phyloP scores from a whole-genome alignment of 1,140 invertebrate genomes.

The Euglossa dilemma region DNA sequence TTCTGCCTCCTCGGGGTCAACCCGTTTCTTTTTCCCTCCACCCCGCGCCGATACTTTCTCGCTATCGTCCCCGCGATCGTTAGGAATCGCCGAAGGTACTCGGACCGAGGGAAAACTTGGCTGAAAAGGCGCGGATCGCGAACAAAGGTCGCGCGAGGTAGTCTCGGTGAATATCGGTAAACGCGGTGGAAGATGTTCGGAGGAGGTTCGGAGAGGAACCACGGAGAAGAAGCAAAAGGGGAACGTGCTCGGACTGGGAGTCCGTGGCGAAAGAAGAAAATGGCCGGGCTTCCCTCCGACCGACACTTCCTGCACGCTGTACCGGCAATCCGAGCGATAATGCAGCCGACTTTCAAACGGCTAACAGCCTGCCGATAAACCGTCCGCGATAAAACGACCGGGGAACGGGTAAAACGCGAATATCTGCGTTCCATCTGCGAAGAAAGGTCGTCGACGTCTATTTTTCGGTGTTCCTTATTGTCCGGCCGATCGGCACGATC shows the following conservation, averaged over 20 bases:
- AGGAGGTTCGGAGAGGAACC: no score
- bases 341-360: slow-evolving; percentile 17
- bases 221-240: not conserved
- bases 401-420: not conserved
- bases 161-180: no score
- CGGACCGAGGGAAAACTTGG: no score
- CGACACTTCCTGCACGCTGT: slow-evolving; percentile 7
- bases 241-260: slow-evolving; percentile 34
- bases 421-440: slow-evolving; percentile 28
- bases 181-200: no score
- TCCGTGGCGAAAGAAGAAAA: slow-evolving; percentile 38
- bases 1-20: not conserved
- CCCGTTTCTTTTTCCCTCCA: not conserved
- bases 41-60: not conserved
- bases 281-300: not conserved
- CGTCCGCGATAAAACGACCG: not conserved
- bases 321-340: not conserved
- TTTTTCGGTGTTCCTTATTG: slow-evolving; percentile 38
- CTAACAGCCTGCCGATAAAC: not conserved
- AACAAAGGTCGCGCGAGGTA: no score
- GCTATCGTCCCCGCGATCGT: not conserved
- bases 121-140: no score
- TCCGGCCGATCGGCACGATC: slow-evolving; percentile 20
- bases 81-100: not conserved
- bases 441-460: not conserved